Conservation (phyloP, 2,113 vertebrate species). For the Butorides virescens region DNA sequence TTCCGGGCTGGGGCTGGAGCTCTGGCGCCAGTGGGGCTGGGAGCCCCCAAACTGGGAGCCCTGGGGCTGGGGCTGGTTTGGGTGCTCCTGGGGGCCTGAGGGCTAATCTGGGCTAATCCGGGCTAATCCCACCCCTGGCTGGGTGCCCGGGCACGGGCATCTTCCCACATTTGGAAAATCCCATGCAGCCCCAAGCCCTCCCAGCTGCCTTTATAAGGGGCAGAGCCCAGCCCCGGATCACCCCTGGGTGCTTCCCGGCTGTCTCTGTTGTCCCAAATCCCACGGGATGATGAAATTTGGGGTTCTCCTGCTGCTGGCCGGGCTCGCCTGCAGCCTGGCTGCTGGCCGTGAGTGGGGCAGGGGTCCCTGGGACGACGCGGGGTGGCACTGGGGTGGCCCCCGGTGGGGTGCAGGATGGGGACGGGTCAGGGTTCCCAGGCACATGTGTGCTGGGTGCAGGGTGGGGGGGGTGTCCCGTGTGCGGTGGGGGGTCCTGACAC, state of each 20-base stretch:
- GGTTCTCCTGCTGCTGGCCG: background rate
- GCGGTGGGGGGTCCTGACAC: fast-evolving
- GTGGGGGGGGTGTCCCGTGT: no score
- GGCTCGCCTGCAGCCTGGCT: background rate
- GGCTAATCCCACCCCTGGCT: background rate
- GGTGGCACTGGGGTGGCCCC: background rate
- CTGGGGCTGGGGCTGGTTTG: background rate
- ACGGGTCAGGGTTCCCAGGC: no score
- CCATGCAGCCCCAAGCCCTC: background rate
- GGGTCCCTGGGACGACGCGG: fast-evolving
- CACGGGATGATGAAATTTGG: background rate
- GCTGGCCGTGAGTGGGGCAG: background rate
- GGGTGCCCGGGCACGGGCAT: background rate
- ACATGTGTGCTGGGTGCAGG: background rate
- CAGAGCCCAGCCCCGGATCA: background rate
- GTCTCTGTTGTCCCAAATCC: fast-evolving
- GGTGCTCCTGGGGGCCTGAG: background rate
- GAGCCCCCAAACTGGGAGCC: background rate
- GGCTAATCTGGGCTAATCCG: background rate
- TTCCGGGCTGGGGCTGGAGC: no score
- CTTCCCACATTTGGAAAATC: background rate
- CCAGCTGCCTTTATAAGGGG: background rate
- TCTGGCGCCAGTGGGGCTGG: background rate
- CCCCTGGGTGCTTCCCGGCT: fast-evolving
- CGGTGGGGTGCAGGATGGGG: fast-evolving